Conservation (phyloP, 2,888 invertebrate genomes). For the Entomobrya multifasciata region DNA sequence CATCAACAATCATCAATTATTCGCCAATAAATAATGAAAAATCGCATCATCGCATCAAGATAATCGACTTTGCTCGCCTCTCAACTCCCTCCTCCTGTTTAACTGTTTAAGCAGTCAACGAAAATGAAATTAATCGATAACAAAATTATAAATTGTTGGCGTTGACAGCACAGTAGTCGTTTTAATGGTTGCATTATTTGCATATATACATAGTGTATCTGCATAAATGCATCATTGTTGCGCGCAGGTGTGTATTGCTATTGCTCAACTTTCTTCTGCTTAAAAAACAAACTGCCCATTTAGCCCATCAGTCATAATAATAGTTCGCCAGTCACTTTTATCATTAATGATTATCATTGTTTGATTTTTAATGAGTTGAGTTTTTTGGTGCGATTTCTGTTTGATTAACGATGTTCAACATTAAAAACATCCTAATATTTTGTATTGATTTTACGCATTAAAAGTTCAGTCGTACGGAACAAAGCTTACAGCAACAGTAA, state of each 20-base stretch:
- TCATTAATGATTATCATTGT: constrained; percentile 28
- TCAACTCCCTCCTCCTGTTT: neutral
- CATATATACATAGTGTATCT: neutral
- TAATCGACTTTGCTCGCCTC: constrained; percentile 10
- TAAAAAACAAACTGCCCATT: constrained; percentile 13
- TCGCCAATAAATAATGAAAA: constrained; percentile 2
- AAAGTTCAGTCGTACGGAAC: neutral
- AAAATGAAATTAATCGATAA: neutral
- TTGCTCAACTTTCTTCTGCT: constrained; percentile 32
- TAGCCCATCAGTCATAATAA: neutral
- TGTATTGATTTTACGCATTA: constrained; percentile 22
- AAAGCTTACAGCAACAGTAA: too few relatives aligned
- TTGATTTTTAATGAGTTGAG: constrained; percentile 22
- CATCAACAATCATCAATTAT: constrained; percentile 25
- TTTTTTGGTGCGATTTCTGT: constrained; percentile 48
- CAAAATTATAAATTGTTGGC: constrained; percentile 8
- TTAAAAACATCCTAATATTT: neutral
- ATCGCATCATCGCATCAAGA: neutral
- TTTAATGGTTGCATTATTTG: too few relatives aligned
- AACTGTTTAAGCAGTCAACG: constrained; percentile 1
- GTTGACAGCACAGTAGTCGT: neutral
- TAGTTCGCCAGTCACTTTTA: constrained; percentile 7
- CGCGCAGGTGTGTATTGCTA: too few relatives aligned
- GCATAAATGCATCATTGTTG: neutral
- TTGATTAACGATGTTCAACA: constrained; percentile 37